phyloP scores from a whole-genome alignment of 2,888 invertebrate genomes.

The Mycalesis mineus region DNA sequence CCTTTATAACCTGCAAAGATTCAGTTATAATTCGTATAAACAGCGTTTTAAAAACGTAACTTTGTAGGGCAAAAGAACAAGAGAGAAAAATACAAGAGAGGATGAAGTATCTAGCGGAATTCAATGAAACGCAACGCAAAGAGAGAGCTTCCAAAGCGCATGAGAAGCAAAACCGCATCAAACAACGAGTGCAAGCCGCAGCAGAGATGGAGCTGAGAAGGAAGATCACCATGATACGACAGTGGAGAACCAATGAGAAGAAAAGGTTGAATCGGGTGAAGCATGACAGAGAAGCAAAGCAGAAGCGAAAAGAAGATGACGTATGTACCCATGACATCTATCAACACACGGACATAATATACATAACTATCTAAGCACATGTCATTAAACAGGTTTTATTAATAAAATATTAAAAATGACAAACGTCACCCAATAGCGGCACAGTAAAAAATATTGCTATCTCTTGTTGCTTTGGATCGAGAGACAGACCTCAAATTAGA shows the following conservation, averaged over 20 bases:
- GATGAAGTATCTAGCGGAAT: slow-evolving; percentile 61
- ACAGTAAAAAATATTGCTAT: no score
- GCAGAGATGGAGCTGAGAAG: slow-evolving; percentile 65
- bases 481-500: no score
- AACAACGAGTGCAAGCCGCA: slow-evolving; percentile 65
- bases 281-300: slow-evolving; percentile 52
- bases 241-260: slow-evolving; percentile 65
- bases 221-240: slow-evolving; percentile 67
- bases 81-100: slow-evolving; percentile 58
- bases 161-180: slow-evolving; percentile 59
- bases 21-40: no score
- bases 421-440: no score
- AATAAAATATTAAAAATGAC: no score
- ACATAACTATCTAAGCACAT: no score
- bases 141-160: slow-evolving; percentile 50
- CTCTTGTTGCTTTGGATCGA: no score
- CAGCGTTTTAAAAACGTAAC: no score
- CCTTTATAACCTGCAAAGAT: no score
- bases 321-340: no score
- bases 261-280: slow-evolving; percentile 54
- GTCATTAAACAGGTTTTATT: no score
- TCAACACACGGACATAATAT: no score
- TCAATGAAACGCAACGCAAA: slow-evolving; percentile 53
- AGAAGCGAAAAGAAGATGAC: slow-evolving; percentile 50
- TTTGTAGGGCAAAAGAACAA: slow-evolving; percentile 58